A percentile compares a stretch with the other conserved stretches of the same genome.
Conservation (phyloP, 2,797 vertebrate genomes). For the Morus bassanus region DNA sequence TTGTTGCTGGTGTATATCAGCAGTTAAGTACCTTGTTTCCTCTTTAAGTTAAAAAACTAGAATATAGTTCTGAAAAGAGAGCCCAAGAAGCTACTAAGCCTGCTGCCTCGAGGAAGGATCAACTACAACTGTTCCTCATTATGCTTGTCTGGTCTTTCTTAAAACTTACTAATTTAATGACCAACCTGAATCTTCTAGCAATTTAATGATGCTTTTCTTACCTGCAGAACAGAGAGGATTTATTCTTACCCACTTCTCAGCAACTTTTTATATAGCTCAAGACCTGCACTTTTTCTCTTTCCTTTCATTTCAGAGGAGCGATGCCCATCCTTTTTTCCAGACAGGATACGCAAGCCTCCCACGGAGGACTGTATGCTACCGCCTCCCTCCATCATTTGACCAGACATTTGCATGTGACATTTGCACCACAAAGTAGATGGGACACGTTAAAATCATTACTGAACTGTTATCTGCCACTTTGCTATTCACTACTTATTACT, state of each 20-base stretch:
- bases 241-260: background rate
- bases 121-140: background rate
- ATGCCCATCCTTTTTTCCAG: background rate
- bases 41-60: background rate
- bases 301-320: rapidly evolving
- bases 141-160: background rate
- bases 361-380: background rate
- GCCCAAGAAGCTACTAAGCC: background rate
- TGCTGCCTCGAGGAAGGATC: background rate
- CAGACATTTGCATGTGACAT: background rate
- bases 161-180: background rate
- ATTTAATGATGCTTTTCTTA: background rate
- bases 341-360: background rate
- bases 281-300: background rate
- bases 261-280: background rate
- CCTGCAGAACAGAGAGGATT: background rate
- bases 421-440: background rate
- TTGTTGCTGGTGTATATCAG: background rate
- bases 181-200: background rate
- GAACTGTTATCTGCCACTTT: background rate
- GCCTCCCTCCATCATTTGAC: background rate
- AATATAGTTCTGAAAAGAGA: background rate
- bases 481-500: background rate
- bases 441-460: background rate
- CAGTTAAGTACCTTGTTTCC: background rate